Evolutionary conservation across 2,888 invertebrate genomes (phyloP).

Genomic region (Ariolimax columbianus): DNA sequence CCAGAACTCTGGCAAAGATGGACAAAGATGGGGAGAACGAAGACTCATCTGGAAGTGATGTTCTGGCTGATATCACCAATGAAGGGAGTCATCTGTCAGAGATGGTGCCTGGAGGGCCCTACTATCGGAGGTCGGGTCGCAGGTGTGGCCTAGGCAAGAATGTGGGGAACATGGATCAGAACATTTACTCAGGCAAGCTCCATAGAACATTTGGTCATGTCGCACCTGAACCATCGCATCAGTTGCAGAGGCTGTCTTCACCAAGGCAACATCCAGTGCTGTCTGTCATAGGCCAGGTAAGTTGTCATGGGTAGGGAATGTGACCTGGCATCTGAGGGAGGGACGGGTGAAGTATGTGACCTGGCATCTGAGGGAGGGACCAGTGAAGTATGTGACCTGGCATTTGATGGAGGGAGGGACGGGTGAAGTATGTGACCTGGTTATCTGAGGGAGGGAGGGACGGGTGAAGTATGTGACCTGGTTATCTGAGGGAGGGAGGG

Average conservation of each 20-base stretch:
- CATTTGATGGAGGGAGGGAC: too few relatives aligned
- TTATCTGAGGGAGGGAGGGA: too few relatives aligned
- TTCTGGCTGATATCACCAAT: slow-evolving; percentile 11
- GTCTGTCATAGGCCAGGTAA: slow-evolving; percentile 67
- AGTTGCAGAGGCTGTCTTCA: background rate
- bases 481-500: too few relatives aligned
- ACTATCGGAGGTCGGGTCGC: background rate
- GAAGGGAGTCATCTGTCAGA: background rate
- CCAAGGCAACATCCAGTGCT: slow-evolving; percentile 12
- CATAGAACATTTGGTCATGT: background rate
- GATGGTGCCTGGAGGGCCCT: background rate
- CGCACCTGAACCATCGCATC: background rate
- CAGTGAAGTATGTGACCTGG: too few relatives aligned
- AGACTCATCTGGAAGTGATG: background rate
- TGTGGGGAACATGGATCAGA: background rate
- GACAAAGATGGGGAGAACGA: background rate
- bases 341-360: too few relatives aligned
- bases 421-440: too few relatives aligned
- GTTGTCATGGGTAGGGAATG: too few relatives aligned
- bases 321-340: too few relatives aligned
- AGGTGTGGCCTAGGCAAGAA: background rate
- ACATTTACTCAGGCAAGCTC: background rate
- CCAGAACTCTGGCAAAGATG: background rate
- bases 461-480: too few relatives aligned
- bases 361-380: too few relatives aligned